A percentile compares a stretch with the other conserved stretches of the same genome.
phyloP scores from a whole-genome alignment of 2,888 invertebrate genomes.

The Agrotis ipsilon region DNA sequence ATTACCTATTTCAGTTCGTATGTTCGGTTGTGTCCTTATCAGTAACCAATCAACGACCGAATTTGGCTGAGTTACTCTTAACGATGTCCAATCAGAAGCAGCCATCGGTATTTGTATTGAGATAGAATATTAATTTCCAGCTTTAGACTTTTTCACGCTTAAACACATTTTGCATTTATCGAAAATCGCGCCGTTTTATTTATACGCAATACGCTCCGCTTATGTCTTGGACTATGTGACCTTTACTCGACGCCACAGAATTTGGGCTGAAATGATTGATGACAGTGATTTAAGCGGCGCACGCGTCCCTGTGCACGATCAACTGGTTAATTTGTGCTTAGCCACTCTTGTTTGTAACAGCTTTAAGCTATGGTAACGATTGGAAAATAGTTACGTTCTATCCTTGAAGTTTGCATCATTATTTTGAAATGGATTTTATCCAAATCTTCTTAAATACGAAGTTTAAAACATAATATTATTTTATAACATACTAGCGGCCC shows the following conservation, averaged over 20 bases:
- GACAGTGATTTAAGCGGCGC: conserved; percentile 63
- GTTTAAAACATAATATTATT: no score
- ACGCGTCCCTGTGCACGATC: conserved; percentile 36
- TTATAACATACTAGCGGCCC: no score
- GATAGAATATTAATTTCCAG: background rate
- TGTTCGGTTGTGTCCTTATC: no score
- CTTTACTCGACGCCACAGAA: conserved; percentile 62
- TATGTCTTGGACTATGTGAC: conserved; percentile 51
- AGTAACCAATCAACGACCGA: no score
- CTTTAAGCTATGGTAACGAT: conserved; percentile 11
- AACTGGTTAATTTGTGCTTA: conserved; percentile 33
- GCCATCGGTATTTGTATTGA: background rate
- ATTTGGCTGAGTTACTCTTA: no score
- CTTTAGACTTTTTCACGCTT: no score
- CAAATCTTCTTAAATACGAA: no score
- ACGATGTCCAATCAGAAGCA: no score
- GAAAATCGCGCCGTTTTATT: conserved; percentile 21
- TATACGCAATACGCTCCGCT: conserved; percentile 43
- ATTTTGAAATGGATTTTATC: no score
- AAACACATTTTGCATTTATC: background rate
- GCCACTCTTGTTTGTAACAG: conserved; percentile 19
- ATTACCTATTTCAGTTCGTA: no score
- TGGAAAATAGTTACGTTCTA: conserved; percentile 26
- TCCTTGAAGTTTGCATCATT: background rate
- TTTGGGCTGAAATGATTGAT: conserved; percentile 75